A percentile compares a stretch with the other conserved stretches of the same genome.
Conservation (phyloP, 2,797 vertebrate genomes). For the Novumbra hubbsi region DNA sequence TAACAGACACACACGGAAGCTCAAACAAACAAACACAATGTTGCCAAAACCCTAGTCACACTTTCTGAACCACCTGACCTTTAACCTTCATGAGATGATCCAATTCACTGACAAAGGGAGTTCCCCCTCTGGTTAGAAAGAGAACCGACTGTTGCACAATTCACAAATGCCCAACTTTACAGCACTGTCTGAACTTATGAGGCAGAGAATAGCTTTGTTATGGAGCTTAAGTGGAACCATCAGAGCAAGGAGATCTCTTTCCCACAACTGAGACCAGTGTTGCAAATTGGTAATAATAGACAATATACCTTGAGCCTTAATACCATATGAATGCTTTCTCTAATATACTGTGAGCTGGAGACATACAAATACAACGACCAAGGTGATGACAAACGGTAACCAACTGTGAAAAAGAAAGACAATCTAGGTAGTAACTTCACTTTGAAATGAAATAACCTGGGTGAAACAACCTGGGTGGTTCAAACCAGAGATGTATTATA, state of each 20-base stretch:
- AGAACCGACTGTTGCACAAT: not conserved
- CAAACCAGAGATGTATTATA: too few relatives aligned
- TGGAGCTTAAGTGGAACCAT: too few relatives aligned
- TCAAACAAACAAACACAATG: not conserved
- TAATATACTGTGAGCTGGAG: not conserved
- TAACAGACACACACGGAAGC: not conserved
- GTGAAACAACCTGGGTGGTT: too few relatives aligned
- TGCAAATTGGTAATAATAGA: not conserved
- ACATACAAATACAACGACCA: not conserved
- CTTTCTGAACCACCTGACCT: not conserved
- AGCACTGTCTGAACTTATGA: not conserved
- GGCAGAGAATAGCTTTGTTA: not conserved
- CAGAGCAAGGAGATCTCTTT: too few relatives aligned
- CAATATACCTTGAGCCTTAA: too few relatives aligned
- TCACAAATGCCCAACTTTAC: conserved; percentile 9
- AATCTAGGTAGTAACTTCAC: too few relatives aligned
- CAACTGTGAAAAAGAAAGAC: not conserved
- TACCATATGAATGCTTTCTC: not conserved
- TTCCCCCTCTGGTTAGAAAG: conserved; percentile 6
- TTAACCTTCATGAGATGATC: not conserved
- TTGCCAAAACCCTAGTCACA: not conserved
- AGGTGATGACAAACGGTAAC: not conserved
- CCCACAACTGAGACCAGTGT: not conserved
- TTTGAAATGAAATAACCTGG: too few relatives aligned
- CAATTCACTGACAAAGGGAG: not conserved